phyloP scores from a whole-genome alignment of 92 coral and sea anemone genomes.

The Pocillopora meandrina region DNA sequence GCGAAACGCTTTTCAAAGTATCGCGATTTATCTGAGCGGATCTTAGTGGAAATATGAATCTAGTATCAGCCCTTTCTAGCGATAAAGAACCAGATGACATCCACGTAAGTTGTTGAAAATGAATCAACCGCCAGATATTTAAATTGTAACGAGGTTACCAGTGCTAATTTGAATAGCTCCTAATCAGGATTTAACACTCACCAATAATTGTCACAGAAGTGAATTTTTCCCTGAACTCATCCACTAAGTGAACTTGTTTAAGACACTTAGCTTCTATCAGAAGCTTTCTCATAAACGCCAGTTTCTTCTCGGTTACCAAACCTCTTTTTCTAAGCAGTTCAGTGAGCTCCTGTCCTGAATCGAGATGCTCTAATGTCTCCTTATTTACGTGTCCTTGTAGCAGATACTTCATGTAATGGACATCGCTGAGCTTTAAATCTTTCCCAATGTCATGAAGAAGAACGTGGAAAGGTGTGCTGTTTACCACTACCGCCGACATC shows the following conservation, averaged over 20 bases:
- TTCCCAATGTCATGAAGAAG: conserved; percentile 74
- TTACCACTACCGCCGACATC: conserved; percentile 51
- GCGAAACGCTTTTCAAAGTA: no score
- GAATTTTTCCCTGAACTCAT: conserved; percentile 73
- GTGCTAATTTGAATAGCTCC: background rate
- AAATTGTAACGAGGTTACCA: background rate
- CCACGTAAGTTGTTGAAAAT: no score
- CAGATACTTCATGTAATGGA: conserved; percentile 78
- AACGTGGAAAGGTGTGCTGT: conserved; percentile 45
- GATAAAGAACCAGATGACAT: no score
- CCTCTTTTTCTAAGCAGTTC: conserved; percentile 76
- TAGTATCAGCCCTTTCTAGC: no score
- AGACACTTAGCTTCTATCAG: conserved; percentile 84
- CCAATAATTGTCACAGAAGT: conserved; percentile 57
- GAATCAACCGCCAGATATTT: background rate
- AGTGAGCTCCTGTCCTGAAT: conserved; percentile 78
- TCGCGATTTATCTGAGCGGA: no score
- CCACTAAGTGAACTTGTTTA: conserved; percentile 75
- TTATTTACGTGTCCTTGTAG: conserved; percentile 90
- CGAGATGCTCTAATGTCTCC: conserved; percentile 79
- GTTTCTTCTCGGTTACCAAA: conserved; percentile 78
- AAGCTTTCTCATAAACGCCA: conserved; percentile 88
- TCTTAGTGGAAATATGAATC: no score
- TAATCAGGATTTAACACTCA: conserved; percentile 30
- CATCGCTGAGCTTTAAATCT: conserved; percentile 61